Percentiles rank a stretch among this genome's conserved stretches.
Evolutionary conservation across 2,113 vertebrate genomes (phyloP).

Genomic region (Coturnix japonica): DNA sequence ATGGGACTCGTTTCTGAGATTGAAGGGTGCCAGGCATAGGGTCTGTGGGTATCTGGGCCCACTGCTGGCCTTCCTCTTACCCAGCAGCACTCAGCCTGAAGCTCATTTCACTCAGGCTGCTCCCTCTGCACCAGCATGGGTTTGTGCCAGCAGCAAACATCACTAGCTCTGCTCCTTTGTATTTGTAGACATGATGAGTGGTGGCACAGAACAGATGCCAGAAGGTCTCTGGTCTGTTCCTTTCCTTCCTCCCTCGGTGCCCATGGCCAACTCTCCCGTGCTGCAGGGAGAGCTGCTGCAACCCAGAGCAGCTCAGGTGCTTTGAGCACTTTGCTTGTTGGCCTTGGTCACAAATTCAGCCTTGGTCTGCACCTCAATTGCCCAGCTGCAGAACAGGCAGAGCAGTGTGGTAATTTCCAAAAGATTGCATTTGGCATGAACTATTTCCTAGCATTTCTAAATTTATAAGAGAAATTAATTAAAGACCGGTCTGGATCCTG

Average conservation of each 20-base stretch:
- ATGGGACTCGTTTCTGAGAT: constrained; percentile 25
- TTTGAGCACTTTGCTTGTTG: not conserved
- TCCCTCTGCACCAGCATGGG: not conserved
- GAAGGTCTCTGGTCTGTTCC: not conserved
- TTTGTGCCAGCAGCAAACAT: not conserved
- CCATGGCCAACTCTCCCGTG: not conserved
- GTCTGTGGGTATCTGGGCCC: constrained; percentile 6
- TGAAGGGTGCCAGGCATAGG: constrained; percentile 33
- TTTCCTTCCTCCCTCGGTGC: not conserved
- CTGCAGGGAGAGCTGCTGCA: not conserved
- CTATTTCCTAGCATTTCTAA: constrained; percentile 19
- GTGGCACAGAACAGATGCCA: not conserved
- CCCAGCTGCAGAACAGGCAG: not conserved
- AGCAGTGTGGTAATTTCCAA: constrained; percentile 20
- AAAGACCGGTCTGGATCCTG: constrained; percentile 34
- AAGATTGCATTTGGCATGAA: not conserved
- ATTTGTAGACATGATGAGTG: not conserved
- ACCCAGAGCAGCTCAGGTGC: not conserved
- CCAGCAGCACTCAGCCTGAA: not conserved
- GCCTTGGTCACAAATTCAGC: not conserved
- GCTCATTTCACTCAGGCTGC: not conserved
- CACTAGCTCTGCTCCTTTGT: not conserved
- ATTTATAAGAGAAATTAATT: constrained; percentile 54
- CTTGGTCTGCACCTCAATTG: not conserved
- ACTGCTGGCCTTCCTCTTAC: not conserved